Percentiles rank a stretch among this genome's conserved stretches.
Conservation (phyloP, 1,140 invertebrate species). For the Diorhabda carinulata region DNA sequence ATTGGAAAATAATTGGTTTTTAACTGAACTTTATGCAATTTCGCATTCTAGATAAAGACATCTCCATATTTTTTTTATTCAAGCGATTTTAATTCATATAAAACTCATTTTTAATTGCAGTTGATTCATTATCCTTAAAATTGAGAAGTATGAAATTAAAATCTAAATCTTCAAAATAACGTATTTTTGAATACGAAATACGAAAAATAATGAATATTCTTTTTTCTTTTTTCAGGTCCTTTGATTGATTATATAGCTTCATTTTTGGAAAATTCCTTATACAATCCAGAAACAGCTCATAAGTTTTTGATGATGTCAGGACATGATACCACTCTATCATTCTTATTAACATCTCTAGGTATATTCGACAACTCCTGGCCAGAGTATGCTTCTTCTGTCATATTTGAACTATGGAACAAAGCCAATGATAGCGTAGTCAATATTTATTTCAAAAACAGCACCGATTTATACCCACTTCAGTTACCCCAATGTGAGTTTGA, state of each 20-base stretch:
- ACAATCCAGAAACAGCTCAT: not conserved
- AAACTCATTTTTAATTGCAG: too few species aligned
- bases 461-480: not conserved
- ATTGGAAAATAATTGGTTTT: too few species aligned
- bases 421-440: not conserved
- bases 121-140: too few species aligned
- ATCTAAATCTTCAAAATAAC: too few species aligned
- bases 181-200: too few species aligned
- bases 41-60: too few species aligned
- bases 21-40: too few species aligned
- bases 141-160: too few species aligned
- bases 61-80: too few species aligned
- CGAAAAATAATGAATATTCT: not conserved
- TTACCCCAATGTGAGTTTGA: not conserved
- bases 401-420: not conserved
- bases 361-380: not conserved
- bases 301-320: not conserved
- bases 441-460: not conserved
- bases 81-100: too few species aligned
- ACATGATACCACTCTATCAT: not conserved
- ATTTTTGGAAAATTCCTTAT: not conserved
- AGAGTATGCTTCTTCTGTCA: not conserved
- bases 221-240: constrained; percentile 9
- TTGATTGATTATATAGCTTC: constrained; percentile 15
- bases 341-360: not conserved